Percentiles rank a stretch among this genome's conserved stretches.
Conservation (phyloP, 2,797 vertebrate species). For the Thaleichthys pacificus region DNA sequence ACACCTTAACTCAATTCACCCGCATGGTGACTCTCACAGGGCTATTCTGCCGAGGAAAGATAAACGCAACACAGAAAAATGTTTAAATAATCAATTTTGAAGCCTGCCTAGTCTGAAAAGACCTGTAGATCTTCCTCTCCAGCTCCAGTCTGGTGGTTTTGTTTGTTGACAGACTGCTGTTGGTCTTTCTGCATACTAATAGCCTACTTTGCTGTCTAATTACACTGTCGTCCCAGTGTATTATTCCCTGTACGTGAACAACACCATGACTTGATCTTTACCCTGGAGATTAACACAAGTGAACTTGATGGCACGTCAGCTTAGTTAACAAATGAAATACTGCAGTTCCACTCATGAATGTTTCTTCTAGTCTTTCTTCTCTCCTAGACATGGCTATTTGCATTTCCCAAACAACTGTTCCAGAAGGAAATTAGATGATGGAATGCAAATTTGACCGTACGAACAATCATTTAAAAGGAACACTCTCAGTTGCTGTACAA, state of each 20-base stretch:
- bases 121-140: conserved; percentile 4
- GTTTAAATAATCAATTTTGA: conserved; percentile 65
- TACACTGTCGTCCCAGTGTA: background rate
- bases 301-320: background rate
- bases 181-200: conserved; percentile 5
- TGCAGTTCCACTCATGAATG: background rate
- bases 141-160: background rate
- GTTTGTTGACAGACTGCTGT: conserved; percentile 1
- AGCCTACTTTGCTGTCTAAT: conserved; percentile 1
- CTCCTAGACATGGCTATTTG: conserved; percentile 15
- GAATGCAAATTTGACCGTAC: background rate
- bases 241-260: conserved; percentile 12
- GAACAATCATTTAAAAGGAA: background rate
- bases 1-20: conserved; percentile 66
- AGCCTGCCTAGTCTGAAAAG: conserved; percentile 57
- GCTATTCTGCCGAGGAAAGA: conserved; percentile 67
- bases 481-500: background rate
- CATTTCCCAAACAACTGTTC: conserved; percentile 4
- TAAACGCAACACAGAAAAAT: conserved; percentile 62
- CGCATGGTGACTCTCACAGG: conserved; percentile 39
- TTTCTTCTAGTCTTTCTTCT: background rate
- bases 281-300: background rate
- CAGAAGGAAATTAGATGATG: background rate
- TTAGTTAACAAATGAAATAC: conserved; percentile 31
- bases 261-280: conserved; percentile 11